Evolutionary conservation across 2,888 invertebrate genomes (phyloP), one percentile per base, ranked within the genome.

Genomic region (Holacanthella duospinosa): DNA sequence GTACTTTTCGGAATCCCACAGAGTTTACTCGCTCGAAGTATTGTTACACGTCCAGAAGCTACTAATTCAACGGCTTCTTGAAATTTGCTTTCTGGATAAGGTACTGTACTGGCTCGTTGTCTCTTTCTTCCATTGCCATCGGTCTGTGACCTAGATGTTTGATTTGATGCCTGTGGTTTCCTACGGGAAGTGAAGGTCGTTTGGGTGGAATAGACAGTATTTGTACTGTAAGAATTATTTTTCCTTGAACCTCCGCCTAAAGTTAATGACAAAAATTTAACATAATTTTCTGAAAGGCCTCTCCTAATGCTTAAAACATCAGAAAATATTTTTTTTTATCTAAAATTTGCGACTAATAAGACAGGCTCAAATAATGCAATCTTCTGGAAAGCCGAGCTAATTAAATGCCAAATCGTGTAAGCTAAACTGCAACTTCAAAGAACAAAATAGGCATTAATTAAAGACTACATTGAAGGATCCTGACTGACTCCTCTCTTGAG

Each of bases 1-100:
- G 70, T 70, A 62, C 67, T 67, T 64, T 70, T 70, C 53, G 70
- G 70, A 66, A 70, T 70, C 59, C 66, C 68, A 62, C 68, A 68
- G 25, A 70, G 29, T 61, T 70, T 68, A 2, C 66, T 63, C 58
- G 69, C 69, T 58, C 66, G 67, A 62, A 70, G 64, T 64, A 70
- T 70, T n/a, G 67, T 66, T 29, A 67, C 67, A 65, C 65, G 61
- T 25, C 70, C 70, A 55, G 68, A 55, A 19, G 63, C 64, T 55
- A 70, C 67, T 64, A 70, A 66, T 48, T 66, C 63, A 43, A 70
- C 65, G 26, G 70, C 70, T 59, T 68, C 65, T 62, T 67, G 66
- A 63, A 68, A 70, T 63, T 68, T 66, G 64, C 64, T 59, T 62
- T 68, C 68, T 61, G 65, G 63, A 54, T 66, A 60, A 26, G 68